These are phyloP conservation scores for Uloborus plumipes DNA, from an alignment of 2,888 invertebrate genomes.

Conservation along the genomic window DNA sequence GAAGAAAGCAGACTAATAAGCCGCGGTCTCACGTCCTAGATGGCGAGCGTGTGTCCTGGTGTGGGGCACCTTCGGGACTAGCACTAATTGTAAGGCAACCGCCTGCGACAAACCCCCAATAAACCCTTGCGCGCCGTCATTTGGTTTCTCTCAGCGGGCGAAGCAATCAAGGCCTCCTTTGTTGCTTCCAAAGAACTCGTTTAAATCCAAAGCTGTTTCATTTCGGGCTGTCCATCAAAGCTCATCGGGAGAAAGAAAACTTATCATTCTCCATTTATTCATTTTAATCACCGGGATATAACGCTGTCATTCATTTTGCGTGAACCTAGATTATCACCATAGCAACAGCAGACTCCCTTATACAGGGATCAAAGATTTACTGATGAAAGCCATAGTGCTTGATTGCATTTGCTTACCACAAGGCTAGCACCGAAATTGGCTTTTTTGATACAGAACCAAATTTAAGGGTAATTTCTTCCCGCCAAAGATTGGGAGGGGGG, in stretches of 20 bases:
- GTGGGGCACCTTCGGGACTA: slow-evolving; percentile 31
- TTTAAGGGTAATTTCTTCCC: slow-evolving; percentile 32
- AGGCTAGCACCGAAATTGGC: slow-evolving; percentile 34
- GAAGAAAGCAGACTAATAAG: too few relatives aligned
- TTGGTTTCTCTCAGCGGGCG: slow-evolving; percentile 31
- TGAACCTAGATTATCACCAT: slow-evolving; percentile 59
- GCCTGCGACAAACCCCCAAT: slow-evolving; percentile 41
- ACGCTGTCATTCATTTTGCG: slow-evolving; percentile 62
- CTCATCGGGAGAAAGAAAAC: slow-evolving; percentile 34
- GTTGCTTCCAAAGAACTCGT: slow-evolving; percentile 47
- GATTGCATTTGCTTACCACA: slow-evolving; percentile 45
- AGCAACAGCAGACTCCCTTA: slow-evolving; percentile 48
- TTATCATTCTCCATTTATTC: slow-evolving; percentile 63
- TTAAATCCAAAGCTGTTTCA: slow-evolving; percentile 43
- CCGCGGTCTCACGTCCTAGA: too few relatives aligned
- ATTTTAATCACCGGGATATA: slow-evolving; percentile 64
- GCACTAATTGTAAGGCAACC: slow-evolving; percentile 55
- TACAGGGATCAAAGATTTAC: slow-evolving; percentile 62
- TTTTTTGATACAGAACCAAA: slow-evolving; percentile 40
- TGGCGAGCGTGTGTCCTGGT: too few relatives aligned
- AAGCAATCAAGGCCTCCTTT: slow-evolving; percentile 59
- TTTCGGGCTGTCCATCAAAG: slow-evolving; percentile 59
- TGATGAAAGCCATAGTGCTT: slow-evolving; percentile 59
- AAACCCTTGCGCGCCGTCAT: slow-evolving; percentile 48
- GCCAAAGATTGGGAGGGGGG: slow-evolving; percentile 25